Evolutionary conservation across 2,113 vertebrate species (phyloP).

Genomic region (Melanerpes aurifrons): DNA sequence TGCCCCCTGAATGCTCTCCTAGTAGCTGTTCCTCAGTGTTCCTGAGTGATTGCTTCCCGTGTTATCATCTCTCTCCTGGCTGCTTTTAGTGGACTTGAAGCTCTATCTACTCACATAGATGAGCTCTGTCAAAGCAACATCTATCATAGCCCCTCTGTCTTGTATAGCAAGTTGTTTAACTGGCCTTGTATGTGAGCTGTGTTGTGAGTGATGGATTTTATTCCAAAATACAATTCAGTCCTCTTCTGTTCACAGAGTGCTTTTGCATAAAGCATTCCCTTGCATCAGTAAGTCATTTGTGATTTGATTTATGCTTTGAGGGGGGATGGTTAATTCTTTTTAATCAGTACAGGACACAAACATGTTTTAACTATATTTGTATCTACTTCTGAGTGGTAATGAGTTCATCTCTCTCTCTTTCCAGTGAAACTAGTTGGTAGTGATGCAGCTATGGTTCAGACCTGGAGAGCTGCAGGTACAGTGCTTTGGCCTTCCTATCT

Average conservation of each 20-base stretch:
- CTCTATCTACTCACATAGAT: background rate
- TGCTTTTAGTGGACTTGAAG: background rate
- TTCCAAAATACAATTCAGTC: background rate
- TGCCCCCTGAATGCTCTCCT: background rate
- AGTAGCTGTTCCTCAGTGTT: background rate
- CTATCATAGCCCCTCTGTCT: background rate
- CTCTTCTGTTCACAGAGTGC: background rate
- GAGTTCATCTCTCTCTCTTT: background rate
- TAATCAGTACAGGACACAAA: background rate
- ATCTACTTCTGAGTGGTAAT: background rate
- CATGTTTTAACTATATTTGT: background rate
- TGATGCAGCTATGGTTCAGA: background rate
- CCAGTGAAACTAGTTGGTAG: background rate
- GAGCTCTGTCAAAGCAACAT: background rate
- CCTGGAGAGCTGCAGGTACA: background rate
- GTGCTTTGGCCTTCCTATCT: background rate
- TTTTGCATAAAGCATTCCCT: background rate
- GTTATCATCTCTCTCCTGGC: background rate
- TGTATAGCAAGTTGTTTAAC: background rate
- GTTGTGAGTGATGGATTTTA: background rate
- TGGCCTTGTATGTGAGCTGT: background rate
- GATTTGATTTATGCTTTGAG: background rate
- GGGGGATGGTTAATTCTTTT: background rate
- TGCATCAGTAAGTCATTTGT: background rate
- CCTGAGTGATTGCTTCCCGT: background rate